Conservation (phyloP, 2,113 vertebrate species). For the Neolamprologus sp. region DNA sequence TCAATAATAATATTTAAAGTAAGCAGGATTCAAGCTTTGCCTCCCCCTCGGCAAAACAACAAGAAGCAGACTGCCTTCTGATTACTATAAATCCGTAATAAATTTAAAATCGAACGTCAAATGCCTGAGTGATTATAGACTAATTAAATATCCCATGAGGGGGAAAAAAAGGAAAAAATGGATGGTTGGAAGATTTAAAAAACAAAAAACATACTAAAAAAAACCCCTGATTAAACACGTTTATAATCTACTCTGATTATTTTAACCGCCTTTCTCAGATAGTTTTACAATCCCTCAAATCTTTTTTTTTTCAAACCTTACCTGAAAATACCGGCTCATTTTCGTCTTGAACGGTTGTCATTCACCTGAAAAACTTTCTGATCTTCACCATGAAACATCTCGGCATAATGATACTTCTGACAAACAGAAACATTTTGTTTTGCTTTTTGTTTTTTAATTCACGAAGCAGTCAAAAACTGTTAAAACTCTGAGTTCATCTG, state of each 20-base stretch:
- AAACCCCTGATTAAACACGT: background rate
- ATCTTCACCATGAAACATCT: slow-evolving; percentile 95
- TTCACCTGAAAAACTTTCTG: slow-evolving; percentile 79
- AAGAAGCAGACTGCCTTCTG: background rate
- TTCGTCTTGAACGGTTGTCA: slow-evolving; percentile 53
- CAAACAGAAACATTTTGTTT: background rate
- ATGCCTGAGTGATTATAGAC: background rate
- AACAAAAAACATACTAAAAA: background rate
- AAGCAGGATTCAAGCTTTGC: background rate
- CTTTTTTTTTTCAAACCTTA: slow-evolving; percentile 35
- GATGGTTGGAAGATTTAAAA: background rate
- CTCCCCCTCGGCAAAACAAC: background rate
- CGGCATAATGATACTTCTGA: slow-evolving; percentile 75
- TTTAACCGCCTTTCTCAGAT: background rate
- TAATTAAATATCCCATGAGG: background rate
- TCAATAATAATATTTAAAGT: background rate
- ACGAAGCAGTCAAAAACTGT: background rate
- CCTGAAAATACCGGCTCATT: slow-evolving; percentile 61
- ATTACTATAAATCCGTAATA: background rate
- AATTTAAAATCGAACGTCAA: background rate
- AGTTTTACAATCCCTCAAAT: background rate
- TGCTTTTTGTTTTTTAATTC: background rate
- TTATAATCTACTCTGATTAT: background rate
- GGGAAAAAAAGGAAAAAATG: fast-evolving
- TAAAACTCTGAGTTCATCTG: background rate